Evolutionary conservation across 2,888 invertebrate genomes (phyloP).

Genomic region (Caenorhabditis sp.): DNA sequence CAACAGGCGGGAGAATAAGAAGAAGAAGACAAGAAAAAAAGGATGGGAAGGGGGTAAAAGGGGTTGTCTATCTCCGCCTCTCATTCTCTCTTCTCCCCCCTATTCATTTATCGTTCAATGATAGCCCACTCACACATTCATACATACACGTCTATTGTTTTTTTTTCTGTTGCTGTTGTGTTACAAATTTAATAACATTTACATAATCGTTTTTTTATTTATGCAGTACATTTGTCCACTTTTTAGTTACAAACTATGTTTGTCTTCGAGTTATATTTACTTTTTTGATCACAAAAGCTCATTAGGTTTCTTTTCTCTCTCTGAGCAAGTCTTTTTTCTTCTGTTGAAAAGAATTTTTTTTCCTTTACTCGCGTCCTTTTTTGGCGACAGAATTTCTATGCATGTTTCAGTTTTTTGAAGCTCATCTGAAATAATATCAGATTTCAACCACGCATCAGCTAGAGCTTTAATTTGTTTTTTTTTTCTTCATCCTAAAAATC

Average conservation of each 20-base stretch:
- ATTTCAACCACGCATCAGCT: neutral
- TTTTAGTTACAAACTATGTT: neutral
- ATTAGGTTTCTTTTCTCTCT: neutral
- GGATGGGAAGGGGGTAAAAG: neutral
- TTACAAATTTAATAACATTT: no score
- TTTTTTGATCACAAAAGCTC: neutral
- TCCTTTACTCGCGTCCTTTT: neutral
- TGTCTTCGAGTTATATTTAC: neutral
- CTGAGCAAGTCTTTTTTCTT: neutral
- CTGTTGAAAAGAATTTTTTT: neutral
- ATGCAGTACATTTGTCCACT: no score
- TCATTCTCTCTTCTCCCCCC: neutral
- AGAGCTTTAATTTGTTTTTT: no score
- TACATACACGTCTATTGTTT: neutral
- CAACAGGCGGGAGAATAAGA: neutral
- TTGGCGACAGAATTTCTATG: neutral
- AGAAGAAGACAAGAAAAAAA: neutral
- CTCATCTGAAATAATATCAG: neutral
- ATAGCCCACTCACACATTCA: neutral
- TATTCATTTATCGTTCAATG: neutral
- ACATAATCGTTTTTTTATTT: no score
- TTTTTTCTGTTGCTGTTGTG: no score
- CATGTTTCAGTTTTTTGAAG: no score
- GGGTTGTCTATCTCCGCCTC: conserved; percentile 1
- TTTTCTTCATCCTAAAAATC: neutral